Percentiles rank a stretch among this genome's conserved stretches.
Conservation (phyloP, 2,113 vertebrate genomes). For the Menidia beryllina region DNA sequence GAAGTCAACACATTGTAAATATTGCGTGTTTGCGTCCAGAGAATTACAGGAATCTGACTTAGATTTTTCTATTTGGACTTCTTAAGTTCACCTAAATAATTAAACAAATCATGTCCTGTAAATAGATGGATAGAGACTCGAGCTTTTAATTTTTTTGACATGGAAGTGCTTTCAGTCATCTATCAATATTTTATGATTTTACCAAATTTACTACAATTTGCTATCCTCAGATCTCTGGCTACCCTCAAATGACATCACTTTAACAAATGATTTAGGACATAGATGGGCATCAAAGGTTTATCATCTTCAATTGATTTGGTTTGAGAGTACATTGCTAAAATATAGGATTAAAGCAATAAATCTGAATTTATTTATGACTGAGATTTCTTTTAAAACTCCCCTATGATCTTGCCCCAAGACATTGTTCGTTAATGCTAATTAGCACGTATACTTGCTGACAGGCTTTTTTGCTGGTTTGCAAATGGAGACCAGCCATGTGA, state of each 20-base stretch:
- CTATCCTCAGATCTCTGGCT: slow-evolving; percentile 19
- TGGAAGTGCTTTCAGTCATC: background rate
- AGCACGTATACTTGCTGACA: slow-evolving; percentile 29
- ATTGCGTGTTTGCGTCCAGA: background rate
- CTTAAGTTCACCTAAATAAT: background rate
- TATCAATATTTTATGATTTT: slow-evolving; percentile 24
- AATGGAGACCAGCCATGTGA: slow-evolving; percentile 51
- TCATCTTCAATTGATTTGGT: background rate
- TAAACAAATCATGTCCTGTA: slow-evolving; percentile 4
- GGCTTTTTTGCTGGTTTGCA: slow-evolving; percentile 36
- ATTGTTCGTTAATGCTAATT: slow-evolving; percentile 39
- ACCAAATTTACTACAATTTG: slow-evolving; percentile 6
- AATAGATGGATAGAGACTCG: background rate
- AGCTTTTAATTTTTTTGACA: background rate
- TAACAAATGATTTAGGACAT: slow-evolving; percentile 12
- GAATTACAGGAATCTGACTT: background rate
- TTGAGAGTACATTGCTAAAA: slow-evolving; percentile 15
- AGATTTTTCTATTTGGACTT: background rate
- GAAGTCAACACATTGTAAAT: background rate
- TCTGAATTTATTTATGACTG: slow-evolving; percentile 21
- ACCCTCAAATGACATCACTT: slow-evolving; percentile 1
- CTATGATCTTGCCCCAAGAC: slow-evolving; percentile 11
- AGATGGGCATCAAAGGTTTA: slow-evolving; percentile 7
- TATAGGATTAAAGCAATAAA: background rate
- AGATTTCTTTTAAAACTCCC: slow-evolving; percentile 23